Evolutionary conservation across 2,797 vertebrate species (phyloP).

Genomic region (Scomberomorus guttatus): DNA sequence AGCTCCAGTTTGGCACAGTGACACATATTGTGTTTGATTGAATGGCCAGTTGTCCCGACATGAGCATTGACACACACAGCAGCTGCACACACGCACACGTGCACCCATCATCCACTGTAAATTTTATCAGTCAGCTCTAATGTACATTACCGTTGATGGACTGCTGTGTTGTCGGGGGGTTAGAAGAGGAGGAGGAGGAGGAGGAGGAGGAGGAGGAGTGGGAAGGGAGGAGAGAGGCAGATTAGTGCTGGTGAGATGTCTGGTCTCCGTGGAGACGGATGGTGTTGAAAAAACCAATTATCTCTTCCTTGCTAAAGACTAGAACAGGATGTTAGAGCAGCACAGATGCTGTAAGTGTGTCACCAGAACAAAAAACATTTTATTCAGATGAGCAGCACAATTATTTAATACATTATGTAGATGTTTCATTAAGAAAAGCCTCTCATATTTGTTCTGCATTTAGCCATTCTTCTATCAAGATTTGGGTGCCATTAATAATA

Average conservation of each 20-base stretch:
- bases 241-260: conserved; percentile 75
- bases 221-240: conserved; percentile 52
- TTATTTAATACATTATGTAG: conserved; percentile 67
- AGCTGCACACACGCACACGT: neutral
- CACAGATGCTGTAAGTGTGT: conserved; percentile 74
- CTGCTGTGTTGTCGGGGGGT: conserved; percentile 58
- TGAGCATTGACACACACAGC: neutral
- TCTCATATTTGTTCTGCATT: conserved; percentile 49
- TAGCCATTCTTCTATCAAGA: conserved; percentile 30
- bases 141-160: conserved; percentile 73
- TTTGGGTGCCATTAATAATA: conserved; percentile 48
- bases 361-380: conserved; percentile 71
- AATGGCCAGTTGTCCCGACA: conserved; percentile 31
- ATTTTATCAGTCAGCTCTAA: conserved; percentile 67
- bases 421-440: conserved; percentile 60
- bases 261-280: conserved; percentile 81
- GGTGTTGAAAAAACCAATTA: conserved; percentile 81
- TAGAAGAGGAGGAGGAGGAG: conserved; percentile 44
- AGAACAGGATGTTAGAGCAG: conserved; percentile 74
- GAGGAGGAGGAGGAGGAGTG: conserved; percentile 1
- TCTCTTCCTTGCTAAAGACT: conserved; percentile 78
- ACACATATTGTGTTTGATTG: conserved; percentile 56
- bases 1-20: conserved; percentile 54
- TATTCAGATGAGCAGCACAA: conserved; percentile 68
- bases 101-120: conserved; percentile 49